Evolutionary conservation across 2,113 vertebrate species (phyloP).

Genomic region (Pangasianodon hypophthalmus): DNA sequence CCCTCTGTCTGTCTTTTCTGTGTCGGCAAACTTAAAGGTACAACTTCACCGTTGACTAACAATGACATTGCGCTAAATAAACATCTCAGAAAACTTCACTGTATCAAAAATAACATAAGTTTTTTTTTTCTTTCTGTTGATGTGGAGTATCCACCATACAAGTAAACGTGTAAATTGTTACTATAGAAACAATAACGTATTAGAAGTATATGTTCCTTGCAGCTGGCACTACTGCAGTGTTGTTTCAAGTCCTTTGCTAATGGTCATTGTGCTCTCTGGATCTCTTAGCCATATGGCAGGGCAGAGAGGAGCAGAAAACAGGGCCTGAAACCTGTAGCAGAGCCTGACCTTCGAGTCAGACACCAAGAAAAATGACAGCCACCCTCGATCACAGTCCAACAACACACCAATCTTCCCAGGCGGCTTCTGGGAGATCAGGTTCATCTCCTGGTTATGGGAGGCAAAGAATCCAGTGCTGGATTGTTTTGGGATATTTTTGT

Average conservation of each 20-base stretch:
- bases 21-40: background rate
- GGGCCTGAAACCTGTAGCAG: conserved; percentile 33
- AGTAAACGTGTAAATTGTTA: background rate
- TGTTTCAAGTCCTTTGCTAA: background rate
- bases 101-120: background rate
- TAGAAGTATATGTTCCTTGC: background rate
- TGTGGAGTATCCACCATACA: background rate
- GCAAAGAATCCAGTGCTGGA: conserved; percentile 36
- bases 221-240: background rate
- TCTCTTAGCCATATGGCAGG: conserved; percentile 42
- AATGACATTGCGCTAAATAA: background rate
- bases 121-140: background rate
- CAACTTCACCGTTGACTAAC: background rate
- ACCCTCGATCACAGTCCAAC: conserved; percentile 32
- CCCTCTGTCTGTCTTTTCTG: background rate
- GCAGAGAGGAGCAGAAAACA: conserved; percentile 32
- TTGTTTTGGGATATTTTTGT: background rate
- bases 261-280: conserved; percentile 21
- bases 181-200: background rate
- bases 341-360: conserved; percentile 28
- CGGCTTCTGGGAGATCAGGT: conserved; percentile 20
- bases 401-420: conserved; percentile 34
- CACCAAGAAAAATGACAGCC: conserved; percentile 38
- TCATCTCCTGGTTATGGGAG: conserved; percentile 12
- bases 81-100: background rate